Base-by-base conservation (phyloP, 2,797 vertebrate genomes). In the Muscicapa striata region DNA sequence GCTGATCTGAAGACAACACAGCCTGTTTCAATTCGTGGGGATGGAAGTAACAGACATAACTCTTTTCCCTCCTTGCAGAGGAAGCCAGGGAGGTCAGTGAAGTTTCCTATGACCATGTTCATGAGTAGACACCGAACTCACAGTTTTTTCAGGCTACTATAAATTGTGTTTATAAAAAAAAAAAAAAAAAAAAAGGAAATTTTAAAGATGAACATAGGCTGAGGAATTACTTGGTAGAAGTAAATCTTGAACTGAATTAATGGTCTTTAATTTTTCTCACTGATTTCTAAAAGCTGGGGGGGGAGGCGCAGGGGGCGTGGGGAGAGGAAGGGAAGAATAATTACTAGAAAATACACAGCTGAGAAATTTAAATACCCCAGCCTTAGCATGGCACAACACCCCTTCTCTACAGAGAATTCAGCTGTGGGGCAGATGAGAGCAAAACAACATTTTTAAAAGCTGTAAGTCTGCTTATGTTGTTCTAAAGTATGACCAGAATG, bases 401-500 rank as follows among this genome's bases (percentile, higher is more conserved):
- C 23, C 22, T 27, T 41, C 38, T 62, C 55, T 29, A 57, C 41
- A 79, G 13, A 82, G 34, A 75, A 59, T 40, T 95, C 87, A 88
- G n/a, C 81, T 95, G 87, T 82, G 61, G 45, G 70, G n/a, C 86
- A 96, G 74, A 85, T 84, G 92, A 69, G 38, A 84, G 61, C 17
- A 86, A 93, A 89, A 32, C 23, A 84, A 36, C 41, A 36, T 67
- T 92, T 95, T 66, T 40, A 59, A 94, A 91, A 66, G 34, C 57
- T 84, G 8, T 45, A 76, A 88, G 59, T 79, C 89, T 91, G 43
- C 36, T 87, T 59, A 84, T 74, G 87, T 66, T 70, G 63, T 80
- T 69, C 52, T 89, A 80, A 96, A 94, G 89, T 70, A 87, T 87
- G 72, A 84, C 63, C 84, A 89, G 81, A 94, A 94, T 91, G 79